Base-by-base conservation (phyloP, 2,797 vertebrate species). In the Tragelaphus eurycerus region DNA sequence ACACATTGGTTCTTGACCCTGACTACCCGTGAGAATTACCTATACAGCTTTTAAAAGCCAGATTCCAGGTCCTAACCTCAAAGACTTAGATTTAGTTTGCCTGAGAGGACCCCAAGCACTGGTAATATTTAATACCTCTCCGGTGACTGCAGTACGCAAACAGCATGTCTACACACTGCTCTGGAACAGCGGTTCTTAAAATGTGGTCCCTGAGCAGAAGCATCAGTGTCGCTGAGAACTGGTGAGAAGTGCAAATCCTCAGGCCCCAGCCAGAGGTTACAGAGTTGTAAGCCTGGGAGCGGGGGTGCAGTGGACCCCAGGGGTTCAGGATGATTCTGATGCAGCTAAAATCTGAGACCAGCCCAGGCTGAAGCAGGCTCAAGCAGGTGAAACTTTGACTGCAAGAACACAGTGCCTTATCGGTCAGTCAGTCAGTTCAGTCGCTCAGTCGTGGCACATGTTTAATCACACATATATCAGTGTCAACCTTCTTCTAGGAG, bases 221-320 rank as follows among this genome's bases (percentile, higher is more conserved):
- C 1, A 27, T 10, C 31, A 74, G 16, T 7, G 16, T 11, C 29
- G 29, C 7, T 8, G 27, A 34, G 27, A 71, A 50, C 34, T n/a
- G 34, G 25, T 71, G 67, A 79, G 21, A 84, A 74, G 38, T 78
- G 34, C 16, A 86, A 4, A 79, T 57, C 79, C 34, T 55, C n/a
- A 38, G 55, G 27, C 17, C 38, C 3, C 4, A 48, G 8, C 5
- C 9, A 55, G 90, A 55, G 23, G 25, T 48, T 34, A 54, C 6
- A 86, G 13, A 86, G 27, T 55, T 43, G 55, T 60, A 62, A 89
- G 55, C 27, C 31, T n/a, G 15, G 13, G 4, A 21, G 9, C 6
- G 0, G 71, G 38, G 67, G 1, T 13, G 67, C 23, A 2, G 1
- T 15, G 50, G 19, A 21, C 9, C 12, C 46, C 60, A 46, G 11